These are phyloP conservation scores for Corythaeola cristata DNA, from an alignment of 2,113 vertebrate genomes.

Conservation along the genomic window DNA sequence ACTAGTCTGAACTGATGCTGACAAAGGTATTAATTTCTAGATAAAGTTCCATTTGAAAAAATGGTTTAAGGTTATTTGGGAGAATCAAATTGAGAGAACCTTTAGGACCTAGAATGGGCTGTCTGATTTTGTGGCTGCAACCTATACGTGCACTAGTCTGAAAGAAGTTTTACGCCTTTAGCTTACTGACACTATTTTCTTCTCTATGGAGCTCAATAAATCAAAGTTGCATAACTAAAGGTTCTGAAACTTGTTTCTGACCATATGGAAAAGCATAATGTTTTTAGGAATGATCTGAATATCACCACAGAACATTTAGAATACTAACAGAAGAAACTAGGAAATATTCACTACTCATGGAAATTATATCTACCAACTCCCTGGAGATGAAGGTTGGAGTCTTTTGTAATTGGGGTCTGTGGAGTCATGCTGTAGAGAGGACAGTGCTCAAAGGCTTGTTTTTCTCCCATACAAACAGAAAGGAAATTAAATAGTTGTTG, in stretches of 20 bases:
- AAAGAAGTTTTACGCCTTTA: background rate
- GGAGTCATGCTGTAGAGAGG: background rate
- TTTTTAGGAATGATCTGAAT: background rate
- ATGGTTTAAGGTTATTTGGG: background rate
- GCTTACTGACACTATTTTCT: background rate
- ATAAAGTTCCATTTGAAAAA: background rate
- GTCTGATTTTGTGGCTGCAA: background rate
- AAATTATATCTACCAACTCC: background rate
- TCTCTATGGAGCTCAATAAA: background rate
- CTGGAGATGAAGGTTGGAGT: background rate
- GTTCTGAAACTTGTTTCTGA: background rate
- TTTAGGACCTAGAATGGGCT: background rate
- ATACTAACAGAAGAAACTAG: background rate
- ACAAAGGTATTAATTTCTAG: background rate
- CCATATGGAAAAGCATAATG: background rate
- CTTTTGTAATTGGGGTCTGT: background rate
- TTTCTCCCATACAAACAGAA: background rate
- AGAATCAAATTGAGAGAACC: background rate
- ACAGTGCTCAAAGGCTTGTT: background rate
- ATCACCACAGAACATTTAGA: background rate
- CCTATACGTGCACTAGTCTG: background rate
- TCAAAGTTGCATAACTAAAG: background rate
- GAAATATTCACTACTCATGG: background rate
- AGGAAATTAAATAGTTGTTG: background rate
- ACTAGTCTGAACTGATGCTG: background rate